These are phyloP conservation scores for Cotesia vestalis DNA, from an alignment of 1,140 invertebrate species.

Conservation along the genomic window DNA sequence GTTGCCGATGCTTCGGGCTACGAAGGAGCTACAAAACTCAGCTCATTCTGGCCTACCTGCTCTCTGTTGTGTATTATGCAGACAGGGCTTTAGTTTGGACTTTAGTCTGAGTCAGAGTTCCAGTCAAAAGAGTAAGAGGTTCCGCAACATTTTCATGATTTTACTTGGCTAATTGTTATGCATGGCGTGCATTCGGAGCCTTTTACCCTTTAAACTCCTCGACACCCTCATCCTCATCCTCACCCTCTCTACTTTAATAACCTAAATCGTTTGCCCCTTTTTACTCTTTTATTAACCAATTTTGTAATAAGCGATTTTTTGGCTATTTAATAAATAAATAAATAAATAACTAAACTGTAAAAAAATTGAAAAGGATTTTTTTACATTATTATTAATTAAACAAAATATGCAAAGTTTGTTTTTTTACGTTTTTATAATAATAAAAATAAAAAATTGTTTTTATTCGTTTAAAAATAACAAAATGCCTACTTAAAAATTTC, in stretches of 20 bases:
- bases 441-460: too few species aligned
- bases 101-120: background rate
- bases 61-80: background rate
- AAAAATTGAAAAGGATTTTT: too few species aligned
- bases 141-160: constrained; percentile 63
- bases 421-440: too few species aligned
- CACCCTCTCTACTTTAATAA: constrained; percentile 32
- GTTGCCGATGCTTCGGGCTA: constrained; percentile 24
- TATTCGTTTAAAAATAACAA: too few species aligned
- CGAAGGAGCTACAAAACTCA: constrained; percentile 19
- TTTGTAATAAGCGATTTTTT: background rate
- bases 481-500: too few species aligned
- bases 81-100: constrained; percentile 40
- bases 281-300: background rate
- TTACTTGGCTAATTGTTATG: constrained; percentile 66
- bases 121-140: constrained; percentile 58
- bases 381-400: too few species aligned
- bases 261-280: constrained; percentile 27
- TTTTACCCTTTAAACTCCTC: constrained; percentile 59
- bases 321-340: too few species aligned
- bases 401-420: too few species aligned
- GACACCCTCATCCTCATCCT: constrained; percentile 39
- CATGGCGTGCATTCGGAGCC: constrained; percentile 58
- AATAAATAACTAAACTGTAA: too few species aligned
- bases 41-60: background rate